phyloP scores from a whole-genome alignment of 2,888 invertebrate genomes.

The Euspilapteryx auroguttella region DNA sequence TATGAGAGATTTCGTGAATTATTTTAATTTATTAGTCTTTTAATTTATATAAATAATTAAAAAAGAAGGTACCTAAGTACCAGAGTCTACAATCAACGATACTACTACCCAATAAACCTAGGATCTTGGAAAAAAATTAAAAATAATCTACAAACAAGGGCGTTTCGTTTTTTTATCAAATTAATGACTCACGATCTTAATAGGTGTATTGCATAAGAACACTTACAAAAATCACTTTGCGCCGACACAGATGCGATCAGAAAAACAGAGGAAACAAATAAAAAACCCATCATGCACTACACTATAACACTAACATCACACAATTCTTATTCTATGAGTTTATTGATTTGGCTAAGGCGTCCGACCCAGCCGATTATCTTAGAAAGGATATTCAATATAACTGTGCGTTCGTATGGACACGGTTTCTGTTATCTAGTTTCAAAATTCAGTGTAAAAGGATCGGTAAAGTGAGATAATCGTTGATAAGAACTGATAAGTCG shows the following conservation, averaged over 20 bases:
- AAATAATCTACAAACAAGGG: background rate
- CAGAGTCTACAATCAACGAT: no score
- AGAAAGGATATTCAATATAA: slow-evolving; percentile 20
- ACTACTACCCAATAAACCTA: no score
- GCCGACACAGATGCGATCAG: background rate
- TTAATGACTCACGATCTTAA: background rate
- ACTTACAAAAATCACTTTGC: slow-evolving; percentile 1
- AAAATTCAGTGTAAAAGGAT: slow-evolving; percentile 49
- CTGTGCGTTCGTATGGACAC: slow-evolving; percentile 14
- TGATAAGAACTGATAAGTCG: slow-evolving; percentile 8
- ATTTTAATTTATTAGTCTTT: no score
- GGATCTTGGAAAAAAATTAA: no score
- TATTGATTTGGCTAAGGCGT: slow-evolving; percentile 10
- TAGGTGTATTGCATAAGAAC: background rate
- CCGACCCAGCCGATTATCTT: slow-evolving; percentile 15
- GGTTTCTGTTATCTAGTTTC: slow-evolving; percentile 38
- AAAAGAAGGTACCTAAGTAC: no score
- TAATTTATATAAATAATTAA: no score
- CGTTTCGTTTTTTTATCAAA: background rate
- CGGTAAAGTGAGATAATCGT: slow-evolving; percentile 23
- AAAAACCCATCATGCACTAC: slow-evolving; percentile 1
- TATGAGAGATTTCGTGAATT: no score
- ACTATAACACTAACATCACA: no score
- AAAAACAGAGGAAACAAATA: background rate
- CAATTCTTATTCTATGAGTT: background rate